These are phyloP conservation scores for Lasiurus cinereus DNA, from an alignment of 2,113 vertebrate genomes.

Conservation along the genomic window DNA sequence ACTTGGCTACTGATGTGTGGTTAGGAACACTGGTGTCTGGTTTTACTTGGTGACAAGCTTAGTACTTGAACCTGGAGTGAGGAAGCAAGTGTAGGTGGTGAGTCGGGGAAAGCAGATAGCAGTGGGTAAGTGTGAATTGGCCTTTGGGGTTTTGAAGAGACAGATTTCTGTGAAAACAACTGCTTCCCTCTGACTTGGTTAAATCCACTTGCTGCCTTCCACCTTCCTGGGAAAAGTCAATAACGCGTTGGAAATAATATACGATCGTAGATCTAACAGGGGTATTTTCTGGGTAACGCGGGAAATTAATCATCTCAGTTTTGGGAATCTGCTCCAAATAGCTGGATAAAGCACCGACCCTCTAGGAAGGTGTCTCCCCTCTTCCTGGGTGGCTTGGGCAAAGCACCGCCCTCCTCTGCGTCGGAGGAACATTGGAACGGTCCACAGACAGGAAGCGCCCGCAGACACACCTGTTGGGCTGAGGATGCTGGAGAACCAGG, in stretches of 20 bases:
- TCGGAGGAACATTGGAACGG: not conserved
- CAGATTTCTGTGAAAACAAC: not conserved
- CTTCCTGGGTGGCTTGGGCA: not conserved
- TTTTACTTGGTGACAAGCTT: not conserved
- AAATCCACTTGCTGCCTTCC: not conserved
- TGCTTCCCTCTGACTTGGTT: not conserved
- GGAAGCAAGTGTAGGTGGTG: not conserved
- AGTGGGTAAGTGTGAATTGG: not conserved
- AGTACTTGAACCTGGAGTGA: not conserved
- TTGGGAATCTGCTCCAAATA: not conserved
- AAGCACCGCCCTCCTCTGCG: not conserved
- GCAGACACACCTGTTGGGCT: not conserved
- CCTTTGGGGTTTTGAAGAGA: not conserved
- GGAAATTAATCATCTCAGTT: not conserved
- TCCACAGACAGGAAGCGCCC: not conserved
- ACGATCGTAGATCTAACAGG: not conserved
- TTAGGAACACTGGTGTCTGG: not conserved
- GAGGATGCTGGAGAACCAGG: not conserved
- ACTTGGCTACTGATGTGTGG: fast-evolving
- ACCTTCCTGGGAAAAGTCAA: not conserved
- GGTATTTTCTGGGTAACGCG: not conserved
- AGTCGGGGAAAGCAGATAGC: not conserved
- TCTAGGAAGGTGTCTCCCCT: not conserved
- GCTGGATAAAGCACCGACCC: not conserved
- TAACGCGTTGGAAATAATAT: not conserved